These are phyloP conservation scores for Valencia hispanica DNA, from an alignment of 2,797 vertebrate genomes.

Conservation along the genomic window DNA sequence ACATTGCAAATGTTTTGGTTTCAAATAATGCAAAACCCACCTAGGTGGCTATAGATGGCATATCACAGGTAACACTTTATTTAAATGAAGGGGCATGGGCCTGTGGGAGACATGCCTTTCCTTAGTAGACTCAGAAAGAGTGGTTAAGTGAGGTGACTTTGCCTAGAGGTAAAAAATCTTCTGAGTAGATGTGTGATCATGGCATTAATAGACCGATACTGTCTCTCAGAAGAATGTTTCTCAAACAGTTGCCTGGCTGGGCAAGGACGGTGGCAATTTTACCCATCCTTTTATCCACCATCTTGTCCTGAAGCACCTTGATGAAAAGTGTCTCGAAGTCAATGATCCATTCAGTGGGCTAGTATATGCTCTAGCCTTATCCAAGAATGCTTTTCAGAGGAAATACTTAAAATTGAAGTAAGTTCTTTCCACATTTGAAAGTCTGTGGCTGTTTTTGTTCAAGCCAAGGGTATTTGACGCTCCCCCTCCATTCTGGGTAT, in stretches of 20 bases:
- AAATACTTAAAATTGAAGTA: constrained; percentile 36
- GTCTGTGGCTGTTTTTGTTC: neutral
- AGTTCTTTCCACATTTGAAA: constrained; percentile 25
- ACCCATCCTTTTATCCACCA: constrained; percentile 38
- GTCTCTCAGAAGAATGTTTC: constrained; percentile 59
- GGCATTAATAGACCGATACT: constrained; percentile 62
- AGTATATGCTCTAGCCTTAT: constrained; percentile 37
- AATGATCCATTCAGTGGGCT: constrained; percentile 57
- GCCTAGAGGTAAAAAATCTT: constrained; percentile 40
- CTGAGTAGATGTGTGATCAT: constrained; percentile 66
- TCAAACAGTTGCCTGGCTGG: constrained; percentile 63
- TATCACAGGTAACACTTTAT: constrained; percentile 27
- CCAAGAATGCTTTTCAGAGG: constrained; percentile 29
- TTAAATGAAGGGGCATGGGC: constrained; percentile 26
- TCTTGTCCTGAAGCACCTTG: constrained; percentile 56
- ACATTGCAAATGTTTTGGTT: neutral
- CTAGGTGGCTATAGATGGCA: neutral
- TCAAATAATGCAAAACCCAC: constrained; percentile 10
- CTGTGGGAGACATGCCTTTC: constrained; percentile 27
- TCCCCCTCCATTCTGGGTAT: neutral
- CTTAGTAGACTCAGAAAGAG: constrained; percentile 30
- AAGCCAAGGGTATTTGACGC: constrained; percentile 3
- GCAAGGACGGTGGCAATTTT: constrained; percentile 58
- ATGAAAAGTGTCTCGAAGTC: constrained; percentile 59
- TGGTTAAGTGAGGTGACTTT: constrained; percentile 50